Evolutionary conservation across 2,888 invertebrate genomes (phyloP).

Genomic region (Hemaris fuciformis): DNA sequence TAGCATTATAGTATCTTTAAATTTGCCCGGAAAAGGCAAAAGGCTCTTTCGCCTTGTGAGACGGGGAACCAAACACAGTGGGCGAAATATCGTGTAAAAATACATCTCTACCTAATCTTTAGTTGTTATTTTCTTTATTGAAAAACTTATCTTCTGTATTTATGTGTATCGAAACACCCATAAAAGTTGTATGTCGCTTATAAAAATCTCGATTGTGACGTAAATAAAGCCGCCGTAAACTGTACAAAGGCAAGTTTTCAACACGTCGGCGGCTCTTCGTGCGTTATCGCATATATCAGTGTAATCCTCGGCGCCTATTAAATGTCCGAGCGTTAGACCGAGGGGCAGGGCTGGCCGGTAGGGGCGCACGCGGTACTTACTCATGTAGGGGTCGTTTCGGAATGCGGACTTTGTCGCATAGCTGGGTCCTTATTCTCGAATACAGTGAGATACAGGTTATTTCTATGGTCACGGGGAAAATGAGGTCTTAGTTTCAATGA

Average conservation of each 20-base stretch:
- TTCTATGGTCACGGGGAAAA: no score
- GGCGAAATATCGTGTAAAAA: no score
- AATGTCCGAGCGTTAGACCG: conserved; percentile 7
- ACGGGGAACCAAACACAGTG: no score
- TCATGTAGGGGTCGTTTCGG: neutral
- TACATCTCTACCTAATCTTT: no score
- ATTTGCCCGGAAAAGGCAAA: no score
- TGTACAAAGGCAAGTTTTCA: neutral
- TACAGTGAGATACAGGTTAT: neutral
- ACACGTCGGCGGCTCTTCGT: neutral
- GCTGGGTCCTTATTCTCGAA: neutral
- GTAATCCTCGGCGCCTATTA: conserved; percentile 11
- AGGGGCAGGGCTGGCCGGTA: neutral
- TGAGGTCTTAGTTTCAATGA: neutral
- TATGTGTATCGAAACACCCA: neutral
- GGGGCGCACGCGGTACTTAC: neutral
- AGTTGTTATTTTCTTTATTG: no score
- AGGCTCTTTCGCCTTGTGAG: no score
- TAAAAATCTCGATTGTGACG: neutral
- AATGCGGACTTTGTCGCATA: neutral
- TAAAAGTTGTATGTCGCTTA: neutral
- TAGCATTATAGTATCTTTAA: no score
- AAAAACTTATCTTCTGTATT: neutral
- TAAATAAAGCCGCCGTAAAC: neutral
- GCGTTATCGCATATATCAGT: conserved; percentile 5